Base-by-base conservation (phyloP, 2,888 invertebrate genomes). In the Epinotia brunnichana region DNA sequence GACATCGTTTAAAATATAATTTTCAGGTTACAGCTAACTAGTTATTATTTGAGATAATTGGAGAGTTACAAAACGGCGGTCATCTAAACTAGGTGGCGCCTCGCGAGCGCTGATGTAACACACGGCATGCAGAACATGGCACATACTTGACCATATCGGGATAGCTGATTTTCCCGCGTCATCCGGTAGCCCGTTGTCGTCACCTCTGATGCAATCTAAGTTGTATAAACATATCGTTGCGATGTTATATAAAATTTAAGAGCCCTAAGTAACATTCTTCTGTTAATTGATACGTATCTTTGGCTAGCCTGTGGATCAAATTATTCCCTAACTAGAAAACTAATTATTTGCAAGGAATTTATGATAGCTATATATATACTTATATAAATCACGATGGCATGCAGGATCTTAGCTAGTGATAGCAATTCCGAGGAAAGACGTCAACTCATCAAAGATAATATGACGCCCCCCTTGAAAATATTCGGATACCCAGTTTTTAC, bases 91-190 rank as follows among this genome's bases (percentile, higher is more conserved):
- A 81, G 81, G 80, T 82, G 83, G 82, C 82, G 83, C 80, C 80
- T 78, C 75, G 78, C 75, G 74, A 75, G 76, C 74, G 75, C 78
- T 86, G 85, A 84, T 80, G 82, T 83, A 85, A 84, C 80, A 82
- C 69, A 39, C 53, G 44, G 62, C 62, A 56, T 48, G 72, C 67
- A 68, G 67, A 72, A 57, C 72, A 79, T 60, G 54, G 59, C 81
- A 79, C 75, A 80, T 82, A 82, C 84, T 82, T 82, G 48, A 72
- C 88, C 88, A 86, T 88, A 82, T 84, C 83, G 76, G 88, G 88
- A 80, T 80, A 78, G 80, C 77, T 76, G 85, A 83, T 87, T 86
- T 89, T 86, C 86, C 85, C 81, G 78, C 77, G 77, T 82, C 80
- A 84, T 85, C 85, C 86, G 83, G 84, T 80, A 80, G 78, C 76